Evolutionary conservation across 2,113 vertebrate species (phyloP).

Genomic region (Epinephelus cyanopodus): DNA sequence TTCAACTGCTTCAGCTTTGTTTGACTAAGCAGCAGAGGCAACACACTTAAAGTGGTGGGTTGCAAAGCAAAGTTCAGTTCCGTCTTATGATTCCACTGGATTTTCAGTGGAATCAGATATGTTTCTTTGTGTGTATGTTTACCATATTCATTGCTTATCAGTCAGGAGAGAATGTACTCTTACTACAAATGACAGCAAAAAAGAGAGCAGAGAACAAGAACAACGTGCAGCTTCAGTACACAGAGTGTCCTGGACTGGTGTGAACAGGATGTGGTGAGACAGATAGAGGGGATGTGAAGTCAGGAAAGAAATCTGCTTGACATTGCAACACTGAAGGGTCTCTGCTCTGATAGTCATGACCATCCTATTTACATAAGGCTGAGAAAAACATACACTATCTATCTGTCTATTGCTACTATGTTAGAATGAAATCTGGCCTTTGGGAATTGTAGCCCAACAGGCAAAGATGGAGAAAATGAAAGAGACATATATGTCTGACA

Average conservation of each 20-base stretch:
- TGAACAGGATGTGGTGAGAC: slow-evolving; percentile 4
- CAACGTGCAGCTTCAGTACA: background rate
- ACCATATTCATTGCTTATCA: background rate
- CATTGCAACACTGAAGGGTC: background rate
- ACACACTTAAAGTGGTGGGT: background rate
- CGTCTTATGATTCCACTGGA: background rate
- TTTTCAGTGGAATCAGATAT: background rate
- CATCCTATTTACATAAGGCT: background rate
- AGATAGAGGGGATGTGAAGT: background rate
- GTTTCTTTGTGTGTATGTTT: background rate
- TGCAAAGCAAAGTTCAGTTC: background rate
- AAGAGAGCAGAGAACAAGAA: background rate
- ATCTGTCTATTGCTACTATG: background rate
- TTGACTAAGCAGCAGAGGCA: background rate
- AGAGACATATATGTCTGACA: background rate
- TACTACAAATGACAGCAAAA: background rate
- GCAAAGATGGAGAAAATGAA: background rate
- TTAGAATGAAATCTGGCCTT: background rate
- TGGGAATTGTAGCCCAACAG: background rate
- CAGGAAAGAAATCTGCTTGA: background rate
- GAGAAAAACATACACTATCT: background rate
- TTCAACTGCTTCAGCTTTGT: background rate
- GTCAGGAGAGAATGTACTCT: background rate
- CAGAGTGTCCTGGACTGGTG: slow-evolving; percentile 8
- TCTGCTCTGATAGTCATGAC: background rate